These are phyloP conservation scores for Falco peregrinus DNA, from an alignment of 2,797 vertebrate species.

Conservation along the genomic window DNA sequence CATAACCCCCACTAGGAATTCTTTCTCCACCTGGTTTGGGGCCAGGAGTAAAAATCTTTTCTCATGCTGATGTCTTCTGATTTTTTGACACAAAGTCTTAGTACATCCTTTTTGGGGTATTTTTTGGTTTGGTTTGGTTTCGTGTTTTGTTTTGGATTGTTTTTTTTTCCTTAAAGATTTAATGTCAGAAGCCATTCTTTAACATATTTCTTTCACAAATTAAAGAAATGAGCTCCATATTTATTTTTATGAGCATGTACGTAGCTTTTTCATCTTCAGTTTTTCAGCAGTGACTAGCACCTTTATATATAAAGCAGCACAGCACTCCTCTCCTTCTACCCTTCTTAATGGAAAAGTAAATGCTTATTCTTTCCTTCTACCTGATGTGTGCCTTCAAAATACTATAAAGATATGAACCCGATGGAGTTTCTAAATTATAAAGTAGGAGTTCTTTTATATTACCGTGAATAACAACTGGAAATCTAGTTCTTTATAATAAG, in stretches of 20 bases:
- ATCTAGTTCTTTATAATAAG: constrained; percentile 72
- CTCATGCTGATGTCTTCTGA: not conserved
- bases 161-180: not conserved
- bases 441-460: constrained; percentile 60
- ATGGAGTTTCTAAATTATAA: constrained; percentile 74
- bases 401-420: constrained; percentile 63
- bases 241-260: constrained; percentile 21
- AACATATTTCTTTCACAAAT: not conserved
- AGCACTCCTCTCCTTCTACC: not conserved
- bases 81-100: not conserved
- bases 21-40: constrained; percentile 32
- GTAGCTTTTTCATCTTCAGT: not conserved
- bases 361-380: constrained; percentile 61
- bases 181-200: not conserved
- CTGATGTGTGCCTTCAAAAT: constrained; percentile 63
- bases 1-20: constrained; percentile 5
- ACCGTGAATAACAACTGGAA: constrained; percentile 61
- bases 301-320: constrained; percentile 34
- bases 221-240: constrained; percentile 4
- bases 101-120: not conserved
- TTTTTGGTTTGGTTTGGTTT: not conserved
- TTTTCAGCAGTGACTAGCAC: not conserved
- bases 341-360: constrained; percentile 70
- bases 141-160: not conserved
- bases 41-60: constrained; percentile 34